Evolutionary conservation across 1,140 invertebrate genomes (phyloP).

Genomic region (Drosophila cardini): DNA sequence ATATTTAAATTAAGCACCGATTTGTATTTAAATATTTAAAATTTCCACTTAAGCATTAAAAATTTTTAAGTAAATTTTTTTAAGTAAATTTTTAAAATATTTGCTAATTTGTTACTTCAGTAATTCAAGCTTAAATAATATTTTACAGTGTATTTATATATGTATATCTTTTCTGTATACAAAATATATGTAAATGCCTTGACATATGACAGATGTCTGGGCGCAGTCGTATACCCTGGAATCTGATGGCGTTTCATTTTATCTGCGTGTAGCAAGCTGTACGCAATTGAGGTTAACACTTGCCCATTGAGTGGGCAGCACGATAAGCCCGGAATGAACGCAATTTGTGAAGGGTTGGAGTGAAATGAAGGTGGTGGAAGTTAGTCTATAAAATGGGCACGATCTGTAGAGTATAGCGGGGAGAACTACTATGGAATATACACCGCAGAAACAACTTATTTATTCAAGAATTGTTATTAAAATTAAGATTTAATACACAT

Average conservation of each 20-base stretch:
- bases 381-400: not conserved
- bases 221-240: constrained; percentile 42
- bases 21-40: too few species aligned
- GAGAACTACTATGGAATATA: too few species aligned
- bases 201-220: constrained; percentile 52
- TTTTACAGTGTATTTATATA: constrained; percentile 20
- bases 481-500: too few species aligned
- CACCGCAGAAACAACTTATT: too few species aligned
- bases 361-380: not conserved
- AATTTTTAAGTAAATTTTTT: too few species aligned
- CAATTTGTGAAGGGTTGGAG: not conserved
- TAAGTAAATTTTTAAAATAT: too few species aligned
- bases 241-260: constrained; percentile 51
- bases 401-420: not conserved
- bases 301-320: constrained; percentile 42
- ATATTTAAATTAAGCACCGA: too few species aligned
- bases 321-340: constrained; percentile 32
- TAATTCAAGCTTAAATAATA: too few species aligned
- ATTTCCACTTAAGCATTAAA: too few species aligned
- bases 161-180: constrained; percentile 7
- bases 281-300: constrained; percentile 72
- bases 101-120: too few species aligned
- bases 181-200: constrained; percentile 13
- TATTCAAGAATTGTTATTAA: too few species aligned
- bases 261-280: constrained; percentile 66